These are phyloP conservation scores for Xerus inauris DNA, from an alignment of 2,113 vertebrate genomes.

Conservation along the genomic window DNA sequence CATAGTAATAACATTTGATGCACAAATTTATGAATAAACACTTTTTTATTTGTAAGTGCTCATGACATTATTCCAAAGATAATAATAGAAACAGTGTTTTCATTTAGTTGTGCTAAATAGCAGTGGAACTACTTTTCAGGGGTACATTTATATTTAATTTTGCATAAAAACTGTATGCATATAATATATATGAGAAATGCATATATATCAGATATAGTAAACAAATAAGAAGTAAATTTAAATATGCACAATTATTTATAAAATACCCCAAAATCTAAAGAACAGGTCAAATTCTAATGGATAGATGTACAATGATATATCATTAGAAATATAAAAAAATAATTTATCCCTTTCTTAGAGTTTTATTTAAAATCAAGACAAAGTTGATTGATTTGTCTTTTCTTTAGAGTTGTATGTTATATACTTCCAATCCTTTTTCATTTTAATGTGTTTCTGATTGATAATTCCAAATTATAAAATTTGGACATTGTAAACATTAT, in stretches of 20 bases:
- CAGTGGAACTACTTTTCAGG: neutral
- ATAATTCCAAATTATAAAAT: neutral
- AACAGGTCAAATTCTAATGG: neutral
- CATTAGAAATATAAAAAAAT: neutral
- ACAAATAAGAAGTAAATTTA: neutral
- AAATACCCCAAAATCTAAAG: neutral
- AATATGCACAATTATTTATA: neutral
- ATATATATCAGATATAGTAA: neutral
- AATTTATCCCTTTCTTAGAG: neutral
- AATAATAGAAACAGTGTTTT: neutral
- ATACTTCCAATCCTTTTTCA: neutral
- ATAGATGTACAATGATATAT: neutral
- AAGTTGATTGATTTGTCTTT: neutral
- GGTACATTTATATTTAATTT: neutral
- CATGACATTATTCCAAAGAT: neutral
- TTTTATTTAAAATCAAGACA: slow-evolving; percentile 4
- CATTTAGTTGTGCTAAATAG: neutral
- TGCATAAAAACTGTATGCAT: neutral
- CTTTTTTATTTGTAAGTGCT: neutral
- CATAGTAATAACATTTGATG: neutral
- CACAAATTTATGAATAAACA: slow-evolving; percentile 9
- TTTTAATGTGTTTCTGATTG: slow-evolving; percentile 16
- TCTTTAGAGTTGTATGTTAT: neutral
- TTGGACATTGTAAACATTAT: neutral
- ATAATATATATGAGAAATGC: neutral